phyloP scores from a whole-genome alignment of 37 sponge, comb jelly and placozoan species.

The Geodia barretti region DNA sequence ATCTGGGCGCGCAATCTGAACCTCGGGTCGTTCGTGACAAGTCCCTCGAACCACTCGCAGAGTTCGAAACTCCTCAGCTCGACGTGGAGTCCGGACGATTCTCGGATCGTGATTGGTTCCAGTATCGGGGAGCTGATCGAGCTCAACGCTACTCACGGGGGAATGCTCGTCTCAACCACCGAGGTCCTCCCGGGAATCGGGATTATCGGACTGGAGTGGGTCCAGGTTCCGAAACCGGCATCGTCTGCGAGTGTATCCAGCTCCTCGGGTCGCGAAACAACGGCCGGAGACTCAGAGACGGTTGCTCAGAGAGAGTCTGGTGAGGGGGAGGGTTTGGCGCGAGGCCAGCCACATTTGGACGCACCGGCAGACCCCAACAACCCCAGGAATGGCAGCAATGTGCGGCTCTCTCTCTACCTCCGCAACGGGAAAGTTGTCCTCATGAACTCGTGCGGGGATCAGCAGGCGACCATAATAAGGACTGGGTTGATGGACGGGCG shows the following conservation, averaged over 20 bases:
- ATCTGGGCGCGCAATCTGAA: constrained; percentile 90
- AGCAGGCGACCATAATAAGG: constrained; percentile 86
- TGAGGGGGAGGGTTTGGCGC: background rate
- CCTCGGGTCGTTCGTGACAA: constrained; percentile 86
- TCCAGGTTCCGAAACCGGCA: constrained; percentile 47
- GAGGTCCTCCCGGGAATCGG: constrained; percentile 92
- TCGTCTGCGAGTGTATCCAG: background rate
- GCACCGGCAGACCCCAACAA: background rate
- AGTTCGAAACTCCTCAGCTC: constrained; percentile 72
- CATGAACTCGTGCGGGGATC: constrained; percentile 92
- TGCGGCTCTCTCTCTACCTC: constrained; percentile 79
- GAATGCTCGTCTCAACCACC: constrained; percentile 83
- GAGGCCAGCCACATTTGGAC: background rate
- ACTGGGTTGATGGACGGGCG: constrained; percentile 85
- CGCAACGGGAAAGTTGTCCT: constrained; percentile 90
- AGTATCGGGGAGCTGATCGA: constrained; percentile 91
- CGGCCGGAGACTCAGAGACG: background rate
- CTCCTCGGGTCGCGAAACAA: background rate
- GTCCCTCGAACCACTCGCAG: constrained; percentile 54
- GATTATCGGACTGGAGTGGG: constrained; percentile 87
- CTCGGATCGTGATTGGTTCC: constrained; percentile 78
- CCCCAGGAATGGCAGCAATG: constrained; percentile 1
- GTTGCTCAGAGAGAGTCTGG: background rate
- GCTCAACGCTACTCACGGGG: constrained; percentile 79
- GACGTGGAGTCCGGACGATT: constrained; percentile 90